Conservation (phyloP, 2,113 vertebrate genomes). For the Carlito syrichta region DNA sequence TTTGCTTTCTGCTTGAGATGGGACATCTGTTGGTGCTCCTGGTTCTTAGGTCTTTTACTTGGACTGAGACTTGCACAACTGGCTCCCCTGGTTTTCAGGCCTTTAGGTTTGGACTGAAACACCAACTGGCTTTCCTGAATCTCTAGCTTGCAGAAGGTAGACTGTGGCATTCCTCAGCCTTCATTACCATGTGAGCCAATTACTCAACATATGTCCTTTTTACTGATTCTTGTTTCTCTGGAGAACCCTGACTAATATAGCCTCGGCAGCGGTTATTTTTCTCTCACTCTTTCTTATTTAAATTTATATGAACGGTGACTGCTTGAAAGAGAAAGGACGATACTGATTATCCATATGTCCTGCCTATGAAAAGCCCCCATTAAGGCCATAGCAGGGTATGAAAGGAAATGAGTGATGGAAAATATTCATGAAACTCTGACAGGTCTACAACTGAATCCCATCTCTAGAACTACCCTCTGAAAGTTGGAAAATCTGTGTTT, state of each 20-base stretch:
- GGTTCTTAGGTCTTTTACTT: not conserved
- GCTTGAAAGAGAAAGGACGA: not conserved
- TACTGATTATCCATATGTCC: not conserved
- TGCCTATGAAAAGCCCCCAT: not conserved
- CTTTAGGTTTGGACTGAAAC: not conserved
- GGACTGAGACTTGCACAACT: accelerated
- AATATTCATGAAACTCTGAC: not conserved
- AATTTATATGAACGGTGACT: not conserved
- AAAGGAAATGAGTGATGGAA: not conserved
- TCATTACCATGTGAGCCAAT: not conserved
- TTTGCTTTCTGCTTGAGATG: not conserved
- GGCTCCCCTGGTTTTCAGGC: not conserved
- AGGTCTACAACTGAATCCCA: not conserved
- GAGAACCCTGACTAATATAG: not conserved
- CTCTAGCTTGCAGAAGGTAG: not conserved
- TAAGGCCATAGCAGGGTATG: not conserved
- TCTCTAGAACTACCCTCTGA: not conserved
- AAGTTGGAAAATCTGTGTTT: not conserved
- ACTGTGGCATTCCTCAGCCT: not conserved
- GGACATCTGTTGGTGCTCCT: accelerated
- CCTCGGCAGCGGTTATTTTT: not conserved
- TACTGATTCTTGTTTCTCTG: not conserved
- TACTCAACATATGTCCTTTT: not conserved
- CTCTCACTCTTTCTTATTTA: not conserved
- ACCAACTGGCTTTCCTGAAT: not conserved